phyloP scores from a whole-genome alignment of 1,140 invertebrate genomes.

The Amphibalanus amphitrite region DNA sequence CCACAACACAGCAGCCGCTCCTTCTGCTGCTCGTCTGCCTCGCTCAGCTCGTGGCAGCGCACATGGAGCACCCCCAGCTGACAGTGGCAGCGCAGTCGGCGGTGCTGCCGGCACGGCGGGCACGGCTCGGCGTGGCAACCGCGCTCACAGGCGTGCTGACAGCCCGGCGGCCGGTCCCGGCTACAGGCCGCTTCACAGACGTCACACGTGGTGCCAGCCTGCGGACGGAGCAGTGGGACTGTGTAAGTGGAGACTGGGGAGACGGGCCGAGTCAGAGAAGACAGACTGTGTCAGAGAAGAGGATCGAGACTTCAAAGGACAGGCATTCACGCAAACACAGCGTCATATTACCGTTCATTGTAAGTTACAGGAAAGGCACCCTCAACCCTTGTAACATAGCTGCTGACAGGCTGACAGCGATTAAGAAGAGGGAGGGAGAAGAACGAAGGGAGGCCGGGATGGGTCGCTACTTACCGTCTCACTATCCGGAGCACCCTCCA shows the following conservation, averaged over 20 bases:
- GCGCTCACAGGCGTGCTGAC: neutral
- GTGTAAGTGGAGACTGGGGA: no score
- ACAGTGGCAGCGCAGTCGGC: neutral
- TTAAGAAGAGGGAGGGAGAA: no score
- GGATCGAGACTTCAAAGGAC: no score
- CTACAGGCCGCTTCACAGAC: neutral
- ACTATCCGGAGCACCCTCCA: constrained; percentile 22
- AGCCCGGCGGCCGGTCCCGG: neutral
- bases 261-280: no score
- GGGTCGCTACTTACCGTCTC: no score
- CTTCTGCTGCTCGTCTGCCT: neutral
- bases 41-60: neutral
- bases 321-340: no score
- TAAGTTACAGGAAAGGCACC: no score
- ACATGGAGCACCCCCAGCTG: neutral
- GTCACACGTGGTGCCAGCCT: neutral
- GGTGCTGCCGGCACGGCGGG: neutral
- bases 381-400: no score
- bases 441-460: no score
- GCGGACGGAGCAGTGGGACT: neutral
- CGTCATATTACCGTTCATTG: no score
- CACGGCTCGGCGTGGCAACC: neutral
- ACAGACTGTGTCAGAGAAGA: no score
- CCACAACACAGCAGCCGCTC: neutral
- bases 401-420: no score